phyloP scores from a whole-genome alignment of 2,888 invertebrate genomes.

The Dromius quadrimaculatus region DNA sequence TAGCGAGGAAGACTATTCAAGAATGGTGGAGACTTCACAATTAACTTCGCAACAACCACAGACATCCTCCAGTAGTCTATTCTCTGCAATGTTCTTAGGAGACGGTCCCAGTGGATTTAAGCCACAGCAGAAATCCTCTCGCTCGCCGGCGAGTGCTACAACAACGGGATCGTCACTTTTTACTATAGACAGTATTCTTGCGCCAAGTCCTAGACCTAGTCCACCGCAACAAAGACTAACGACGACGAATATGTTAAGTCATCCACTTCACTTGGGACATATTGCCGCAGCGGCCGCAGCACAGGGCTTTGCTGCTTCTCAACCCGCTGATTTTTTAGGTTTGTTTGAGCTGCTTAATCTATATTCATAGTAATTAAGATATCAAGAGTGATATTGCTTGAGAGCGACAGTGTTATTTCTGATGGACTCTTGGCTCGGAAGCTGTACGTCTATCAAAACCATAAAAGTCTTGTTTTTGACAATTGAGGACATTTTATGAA shows the following conservation, averaged over 20 bases:
- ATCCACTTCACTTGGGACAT: constrained; percentile 73
- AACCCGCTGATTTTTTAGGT: constrained; percentile 83
- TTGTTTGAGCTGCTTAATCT: constrained; percentile 53
- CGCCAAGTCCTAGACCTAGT: constrained; percentile 75
- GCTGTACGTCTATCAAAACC: too few relatives aligned
- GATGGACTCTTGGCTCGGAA: not conserved
- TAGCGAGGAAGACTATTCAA: constrained; percentile 43
- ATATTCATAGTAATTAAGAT: not conserved
- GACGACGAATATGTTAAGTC: constrained; percentile 67
- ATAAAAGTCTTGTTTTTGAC: too few relatives aligned
- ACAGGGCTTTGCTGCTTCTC: constrained; percentile 70
- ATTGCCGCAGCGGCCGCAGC: constrained; percentile 73
- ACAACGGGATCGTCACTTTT: constrained; percentile 75
- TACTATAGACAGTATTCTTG: constrained; percentile 89
- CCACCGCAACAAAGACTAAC: constrained; percentile 69
- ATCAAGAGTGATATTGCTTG: too few relatives aligned
- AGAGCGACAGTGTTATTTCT: not conserved
- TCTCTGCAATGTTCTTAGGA: constrained; percentile 34
- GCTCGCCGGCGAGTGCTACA: constrained; percentile 57
- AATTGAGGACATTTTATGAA: too few relatives aligned
- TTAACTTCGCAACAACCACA: constrained; percentile 10
- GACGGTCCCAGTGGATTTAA: constrained; percentile 19
- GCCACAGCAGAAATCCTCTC: not conserved
- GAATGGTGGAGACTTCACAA: constrained; percentile 44
- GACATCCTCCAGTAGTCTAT: not conserved